Percentiles rank a stretch among this genome's conserved stretches.
Evolutionary conservation across 2,113 vertebrate genomes (phyloP).

Genomic region (Tyto alba): DNA sequence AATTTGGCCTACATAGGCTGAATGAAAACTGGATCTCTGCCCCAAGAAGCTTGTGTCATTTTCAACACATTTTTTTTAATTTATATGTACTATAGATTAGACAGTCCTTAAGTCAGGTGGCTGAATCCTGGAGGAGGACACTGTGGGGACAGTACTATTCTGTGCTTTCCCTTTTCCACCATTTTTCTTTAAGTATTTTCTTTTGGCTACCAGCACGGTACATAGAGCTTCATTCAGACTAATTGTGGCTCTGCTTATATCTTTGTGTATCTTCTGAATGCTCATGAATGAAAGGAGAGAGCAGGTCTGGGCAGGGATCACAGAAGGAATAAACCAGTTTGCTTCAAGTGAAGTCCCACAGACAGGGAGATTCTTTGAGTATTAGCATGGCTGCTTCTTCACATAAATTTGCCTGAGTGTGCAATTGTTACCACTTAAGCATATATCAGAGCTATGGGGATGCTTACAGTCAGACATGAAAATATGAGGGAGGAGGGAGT

Average conservation of each 20-base stretch:
- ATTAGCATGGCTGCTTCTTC: background rate
- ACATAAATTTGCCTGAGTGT: background rate
- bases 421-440: background rate
- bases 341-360: background rate
- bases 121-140: background rate
- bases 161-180: background rate
- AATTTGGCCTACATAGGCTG: background rate
- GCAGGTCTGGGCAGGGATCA: background rate
- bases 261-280: background rate
- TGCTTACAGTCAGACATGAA: background rate
- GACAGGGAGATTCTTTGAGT: background rate
- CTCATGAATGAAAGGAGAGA: background rate
- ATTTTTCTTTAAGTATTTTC: background rate
- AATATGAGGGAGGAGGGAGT: background rate
- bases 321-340: background rate
- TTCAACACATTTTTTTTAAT: background rate
- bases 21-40: background rate
- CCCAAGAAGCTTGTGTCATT: background rate
- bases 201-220: background rate
- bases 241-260: background rate
- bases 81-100: background rate
- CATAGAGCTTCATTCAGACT: background rate
- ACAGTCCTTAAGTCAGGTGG: background rate
- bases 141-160: rapidly evolving
- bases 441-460: background rate